A percentile compares a stretch with the other conserved stretches of the same genome.
Evolutionary conservation across 2,888 invertebrate genomes (phyloP).

Genomic region (Metallyticus violacea): DNA sequence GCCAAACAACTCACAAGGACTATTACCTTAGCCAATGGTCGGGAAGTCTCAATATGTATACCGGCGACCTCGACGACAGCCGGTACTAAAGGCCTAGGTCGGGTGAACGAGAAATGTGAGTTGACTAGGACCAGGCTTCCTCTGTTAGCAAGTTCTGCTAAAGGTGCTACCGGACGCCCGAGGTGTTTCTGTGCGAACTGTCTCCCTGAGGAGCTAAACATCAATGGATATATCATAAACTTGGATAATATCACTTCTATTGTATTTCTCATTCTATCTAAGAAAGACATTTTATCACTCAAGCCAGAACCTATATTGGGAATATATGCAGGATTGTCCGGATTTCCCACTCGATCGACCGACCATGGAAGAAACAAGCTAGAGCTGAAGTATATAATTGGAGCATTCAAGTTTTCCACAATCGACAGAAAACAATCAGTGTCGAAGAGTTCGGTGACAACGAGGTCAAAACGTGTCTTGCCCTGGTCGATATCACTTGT

Average conservation of each 20-base stretch:
- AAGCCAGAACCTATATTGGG: conserved; percentile 47
- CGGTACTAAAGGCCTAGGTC: conserved; percentile 41
- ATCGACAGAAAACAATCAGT: conserved; percentile 68
- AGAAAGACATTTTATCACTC: conserved; percentile 20
- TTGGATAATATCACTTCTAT: conserved; percentile 32
- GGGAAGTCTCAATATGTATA: conserved; percentile 8
- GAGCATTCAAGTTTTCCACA: conserved; percentile 57
- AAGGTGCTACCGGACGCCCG: conserved; percentile 46
- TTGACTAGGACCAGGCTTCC: conserved; percentile 59
- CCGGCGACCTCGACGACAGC: conserved; percentile 29
- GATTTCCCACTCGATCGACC: conserved; percentile 55
- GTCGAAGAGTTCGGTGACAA: conserved; percentile 69
- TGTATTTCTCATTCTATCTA: conserved; percentile 20
- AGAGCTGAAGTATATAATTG: conserved; percentile 56
- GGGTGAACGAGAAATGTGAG: conserved; percentile 59
- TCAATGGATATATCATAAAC: conserved; percentile 41
- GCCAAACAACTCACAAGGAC: no score
- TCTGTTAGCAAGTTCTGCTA: conserved; percentile 54
- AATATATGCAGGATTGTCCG: conserved; percentile 57
- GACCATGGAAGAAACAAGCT: conserved; percentile 62
- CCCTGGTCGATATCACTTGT: conserved; percentile 2
- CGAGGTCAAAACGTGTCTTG: conserved; percentile 56
- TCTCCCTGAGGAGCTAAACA: conserved; percentile 10
- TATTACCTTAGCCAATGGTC: background rate
- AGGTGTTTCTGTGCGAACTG: conserved; percentile 27